Evolutionary conservation across 2,888 invertebrate genomes (phyloP), one percentile per base, ranked within the genome.

Genomic region (Acleris emargana): DNA sequence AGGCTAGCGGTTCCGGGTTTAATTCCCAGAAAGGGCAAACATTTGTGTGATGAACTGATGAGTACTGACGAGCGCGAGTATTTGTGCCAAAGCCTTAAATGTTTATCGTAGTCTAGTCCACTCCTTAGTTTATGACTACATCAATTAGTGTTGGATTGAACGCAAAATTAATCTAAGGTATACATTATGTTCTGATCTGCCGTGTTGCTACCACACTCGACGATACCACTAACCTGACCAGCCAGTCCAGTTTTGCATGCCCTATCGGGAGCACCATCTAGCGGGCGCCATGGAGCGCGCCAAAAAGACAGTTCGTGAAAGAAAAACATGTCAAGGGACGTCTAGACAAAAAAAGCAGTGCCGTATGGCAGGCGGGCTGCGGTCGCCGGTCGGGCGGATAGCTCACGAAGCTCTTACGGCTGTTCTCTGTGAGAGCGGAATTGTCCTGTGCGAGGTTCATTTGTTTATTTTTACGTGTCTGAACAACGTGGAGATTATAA

Each of bases 191-290:
- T 32, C 9, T 32, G 32, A 32, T 3, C 1, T 9, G 32, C 3
- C 32, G 3, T 32, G 9, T 32, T 7, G 32, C 9, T 9, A 9
- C 32, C 3, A 3, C 32, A 32, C 9, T 32, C 32, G 32, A 38
- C 13, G 38, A 11, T n/a, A 47, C 17, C 17, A 47, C 17, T 7
- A 17, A 18, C 80, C 81, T 82, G 80, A 83, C 83, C 86, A 86
- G 89, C 89, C 88, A 87, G 86, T 87, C 87, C 84, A 80, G 87
- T 86, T 84, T 83, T 83, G 88, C 86, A 83, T 87, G 76, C 77
- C 76, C 82, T 89, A 90, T 91, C 91, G 80, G 74, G 75, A 76
- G 87, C 84, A 88, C 83, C 86, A 91, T 89, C 90, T 84, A 74
- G 64, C 73, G 77, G 76, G 74, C 75, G 79, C 81, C 82, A 82